Percentiles rank a stretch among this genome's conserved stretches.
These are phyloP conservation scores for Mesocentrotus franciscanus DNA, from an alignment of 53 echinoderm and acorn worm genomes.

Conservation along the genomic window DNA sequence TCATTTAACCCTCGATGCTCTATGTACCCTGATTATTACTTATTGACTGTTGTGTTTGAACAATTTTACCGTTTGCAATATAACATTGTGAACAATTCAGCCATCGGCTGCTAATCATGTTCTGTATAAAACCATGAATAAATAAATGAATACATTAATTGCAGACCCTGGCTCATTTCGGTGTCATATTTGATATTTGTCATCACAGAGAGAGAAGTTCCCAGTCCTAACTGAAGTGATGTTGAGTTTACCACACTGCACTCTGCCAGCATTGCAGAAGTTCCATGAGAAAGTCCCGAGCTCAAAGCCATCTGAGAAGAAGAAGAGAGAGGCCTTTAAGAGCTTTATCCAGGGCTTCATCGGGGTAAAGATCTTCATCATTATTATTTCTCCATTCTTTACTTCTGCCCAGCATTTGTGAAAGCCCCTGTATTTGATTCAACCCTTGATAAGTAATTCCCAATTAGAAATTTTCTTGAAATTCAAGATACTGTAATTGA, in stretches of 20 bases:
- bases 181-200: not conserved
- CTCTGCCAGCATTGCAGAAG: slow-evolving; percentile 43
- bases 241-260: slow-evolving; percentile 46
- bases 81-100: too few species aligned
- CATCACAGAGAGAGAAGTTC: slow-evolving; percentile 53
- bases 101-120: too few species aligned
- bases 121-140: too few species aligned
- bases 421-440: not conserved
- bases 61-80: too few species aligned
- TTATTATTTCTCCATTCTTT: not conserved
- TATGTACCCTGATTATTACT: too few species aligned
- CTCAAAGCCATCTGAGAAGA: slow-evolving; percentile 78
- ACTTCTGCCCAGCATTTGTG: not conserved
- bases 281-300: slow-evolving; percentile 52
- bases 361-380: slow-evolving; percentile 74
- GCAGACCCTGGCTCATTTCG: not conserved
- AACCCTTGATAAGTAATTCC: not conserved
- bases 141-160: too few species aligned
- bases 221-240: slow-evolving; percentile 53
- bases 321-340: slow-evolving; percentile 92
- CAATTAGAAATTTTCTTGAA: too few species aligned
- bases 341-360: slow-evolving; percentile 81
- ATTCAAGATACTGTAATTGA: too few species aligned
- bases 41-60: too few species aligned
- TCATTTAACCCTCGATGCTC: too few species aligned